These are phyloP conservation scores for Abrostola triplasia DNA, from an alignment of 2,888 invertebrate genomes.

Conservation along the genomic window DNA sequence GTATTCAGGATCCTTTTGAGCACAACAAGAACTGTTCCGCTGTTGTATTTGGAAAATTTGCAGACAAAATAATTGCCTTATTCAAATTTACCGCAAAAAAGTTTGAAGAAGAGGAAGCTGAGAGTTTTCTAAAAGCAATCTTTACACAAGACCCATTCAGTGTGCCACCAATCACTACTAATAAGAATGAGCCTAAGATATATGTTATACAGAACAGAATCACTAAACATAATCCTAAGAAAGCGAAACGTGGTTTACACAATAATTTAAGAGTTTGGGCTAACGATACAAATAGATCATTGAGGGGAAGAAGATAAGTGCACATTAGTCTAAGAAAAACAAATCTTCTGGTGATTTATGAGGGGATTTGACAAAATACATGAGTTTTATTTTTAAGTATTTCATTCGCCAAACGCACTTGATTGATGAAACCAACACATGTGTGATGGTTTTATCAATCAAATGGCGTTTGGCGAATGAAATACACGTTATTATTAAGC, in stretches of 20 bases:
- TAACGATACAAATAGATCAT: neutral
- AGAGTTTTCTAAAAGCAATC: slow-evolving; percentile 55
- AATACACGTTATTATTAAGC: too few relatives aligned
- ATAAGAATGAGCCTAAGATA: slow-evolving; percentile 2
- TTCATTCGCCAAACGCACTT: too few relatives aligned
- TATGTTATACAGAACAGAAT: slow-evolving; percentile 37
- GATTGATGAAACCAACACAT: too few relatives aligned
- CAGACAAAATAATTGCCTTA: slow-evolving; percentile 46
- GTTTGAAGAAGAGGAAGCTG: slow-evolving; percentile 50
- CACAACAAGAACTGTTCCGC: slow-evolving; percentile 83
- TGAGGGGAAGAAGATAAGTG: slow-evolving; percentile 5
- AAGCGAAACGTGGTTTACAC: slow-evolving; percentile 4
- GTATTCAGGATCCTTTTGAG: slow-evolving; percentile 90
- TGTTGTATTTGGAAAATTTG: slow-evolving; percentile 60
- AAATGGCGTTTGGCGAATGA: too few relatives aligned
- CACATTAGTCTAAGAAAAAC: too few relatives aligned
- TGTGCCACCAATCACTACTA: neutral
- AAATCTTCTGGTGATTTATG: too few relatives aligned
- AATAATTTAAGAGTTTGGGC: neutral
- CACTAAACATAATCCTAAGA: slow-evolving; percentile 30
- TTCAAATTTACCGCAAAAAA: slow-evolving; percentile 57
- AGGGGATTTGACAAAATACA: too few relatives aligned
- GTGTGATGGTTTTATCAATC: too few relatives aligned
- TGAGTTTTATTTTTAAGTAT: too few relatives aligned
- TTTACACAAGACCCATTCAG: slow-evolving; percentile 40